These are phyloP conservation scores for Camponotus fellah DNA, from an alignment of 2,888 invertebrate species.

Conservation along the genomic window DNA sequence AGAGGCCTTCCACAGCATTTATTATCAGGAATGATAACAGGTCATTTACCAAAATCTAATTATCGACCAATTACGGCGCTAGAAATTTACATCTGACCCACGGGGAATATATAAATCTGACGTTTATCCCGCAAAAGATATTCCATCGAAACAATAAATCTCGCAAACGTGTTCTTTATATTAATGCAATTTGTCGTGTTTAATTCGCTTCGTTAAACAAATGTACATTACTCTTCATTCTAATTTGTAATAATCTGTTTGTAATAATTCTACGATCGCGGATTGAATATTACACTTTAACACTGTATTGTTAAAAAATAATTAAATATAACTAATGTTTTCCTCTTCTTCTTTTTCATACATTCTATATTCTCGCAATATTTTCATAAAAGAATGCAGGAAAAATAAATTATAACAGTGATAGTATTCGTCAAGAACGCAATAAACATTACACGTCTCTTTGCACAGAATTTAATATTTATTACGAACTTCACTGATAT, in stretches of 20 bases:
- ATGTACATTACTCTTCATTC: not conserved
- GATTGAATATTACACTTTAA: not conserved
- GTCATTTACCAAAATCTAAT: not conserved
- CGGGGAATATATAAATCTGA: not conserved
- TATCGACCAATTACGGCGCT: not conserved
- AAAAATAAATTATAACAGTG: not conserved
- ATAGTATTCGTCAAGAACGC: not conserved
- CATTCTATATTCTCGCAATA: not conserved
- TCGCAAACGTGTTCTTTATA: not conserved
- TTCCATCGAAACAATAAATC: not conserved
- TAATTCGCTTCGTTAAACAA: not conserved
- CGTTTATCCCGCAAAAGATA: not conserved
- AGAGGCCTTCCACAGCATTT: not conserved
- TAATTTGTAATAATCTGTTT: no score
- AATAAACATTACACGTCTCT: not conserved
- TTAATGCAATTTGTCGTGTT: not conserved
- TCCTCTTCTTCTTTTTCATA: not conserved
- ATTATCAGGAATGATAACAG: not conserved
- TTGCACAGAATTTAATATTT: constrained; percentile 17
- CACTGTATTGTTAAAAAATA: not conserved
- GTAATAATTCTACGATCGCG: not conserved
- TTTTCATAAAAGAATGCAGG: not conserved
- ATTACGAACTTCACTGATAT: not conserved
- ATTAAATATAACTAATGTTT: not conserved
- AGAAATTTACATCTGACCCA: not conserved